phyloP scores from a whole-genome alignment of 2,797 vertebrate species.

The Tenualosa thibaudeaui region DNA sequence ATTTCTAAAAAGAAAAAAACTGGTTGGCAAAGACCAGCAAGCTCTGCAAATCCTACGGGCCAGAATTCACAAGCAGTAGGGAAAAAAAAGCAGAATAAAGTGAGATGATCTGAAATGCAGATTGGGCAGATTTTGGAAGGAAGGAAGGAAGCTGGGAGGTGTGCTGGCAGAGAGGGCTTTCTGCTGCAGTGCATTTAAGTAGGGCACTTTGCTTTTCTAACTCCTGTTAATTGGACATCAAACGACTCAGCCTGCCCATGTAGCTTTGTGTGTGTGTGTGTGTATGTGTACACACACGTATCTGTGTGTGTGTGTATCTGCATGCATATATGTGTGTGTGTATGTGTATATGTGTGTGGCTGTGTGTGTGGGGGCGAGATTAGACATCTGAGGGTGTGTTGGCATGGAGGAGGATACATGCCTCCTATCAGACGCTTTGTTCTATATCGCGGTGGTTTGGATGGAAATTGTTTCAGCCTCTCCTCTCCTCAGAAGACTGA shows the following conservation, averaged over 20 bases:
- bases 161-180: slow-evolving; percentile 38
- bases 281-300: neutral
- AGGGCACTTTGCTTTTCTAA: slow-evolving; percentile 48
- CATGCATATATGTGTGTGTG: neutral
- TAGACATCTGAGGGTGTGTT: slow-evolving; percentile 67
- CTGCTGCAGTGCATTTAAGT: slow-evolving; percentile 50
- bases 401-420: slow-evolving; percentile 53
- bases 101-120: slow-evolving; percentile 56
- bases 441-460: slow-evolving; percentile 65
- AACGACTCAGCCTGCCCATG: slow-evolving; percentile 41
- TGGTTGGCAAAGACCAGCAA: neutral
- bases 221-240: slow-evolving; percentile 54
- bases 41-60: neutral
- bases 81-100: slow-evolving; percentile 40
- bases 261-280: slow-evolving; percentile 53
- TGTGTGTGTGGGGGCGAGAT: slow-evolving; percentile 61
- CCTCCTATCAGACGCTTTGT: slow-evolving; percentile 21
- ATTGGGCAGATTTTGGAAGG: slow-evolving; percentile 60
- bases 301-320: neutral
- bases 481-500: slow-evolving; percentile 38
- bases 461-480: slow-evolving; percentile 72
- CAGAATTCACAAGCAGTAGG: neutral
- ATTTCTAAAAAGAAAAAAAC: neutral
- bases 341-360: neutral
- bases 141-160: slow-evolving; percentile 50